These are phyloP conservation scores for Uria aalge DNA, from an alignment of 2,113 vertebrate genomes.

Conservation along the genomic window DNA sequence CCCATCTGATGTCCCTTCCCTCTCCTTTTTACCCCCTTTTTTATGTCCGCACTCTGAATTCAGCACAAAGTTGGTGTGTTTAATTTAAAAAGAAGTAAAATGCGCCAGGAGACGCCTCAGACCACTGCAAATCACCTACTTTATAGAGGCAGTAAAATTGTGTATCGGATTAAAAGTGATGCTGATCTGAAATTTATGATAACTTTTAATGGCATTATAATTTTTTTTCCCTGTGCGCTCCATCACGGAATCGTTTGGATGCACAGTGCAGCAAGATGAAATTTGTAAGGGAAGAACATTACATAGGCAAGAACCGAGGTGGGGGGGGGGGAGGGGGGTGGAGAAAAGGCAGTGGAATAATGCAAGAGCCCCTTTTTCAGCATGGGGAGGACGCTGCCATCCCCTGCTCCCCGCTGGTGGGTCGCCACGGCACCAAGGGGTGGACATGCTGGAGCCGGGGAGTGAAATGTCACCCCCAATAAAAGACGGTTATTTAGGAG, in stretches of 20 bases:
- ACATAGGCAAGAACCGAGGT: constrained; percentile 34
- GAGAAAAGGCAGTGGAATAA: constrained; percentile 53
- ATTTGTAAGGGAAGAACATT: constrained; percentile 80
- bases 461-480: neutral
- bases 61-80: constrained; percentile 86
- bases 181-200: constrained; percentile 87
- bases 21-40: constrained; percentile 83
- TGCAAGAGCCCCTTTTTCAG: neutral
- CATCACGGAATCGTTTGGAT: constrained; percentile 75
- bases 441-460: neutral
- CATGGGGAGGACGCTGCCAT: neutral
- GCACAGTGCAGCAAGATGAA: constrained; percentile 78
- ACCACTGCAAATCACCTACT: constrained; percentile 85
- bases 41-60: constrained; percentile 84
- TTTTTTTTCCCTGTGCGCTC: constrained; percentile 78
- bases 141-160: constrained; percentile 87
- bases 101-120: constrained; percentile 80
- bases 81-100: constrained; percentile 89
- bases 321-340: neutral
- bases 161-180: constrained; percentile 88
- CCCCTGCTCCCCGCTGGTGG: too few species aligned
- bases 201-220: constrained; percentile 90
- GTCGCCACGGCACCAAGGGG: accelerated
- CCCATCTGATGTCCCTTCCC: constrained; percentile 85
- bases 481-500: neutral